These are phyloP conservation scores for Cydia splendana DNA, from an alignment of 1,140 invertebrate genomes.

Conservation along the genomic window DNA sequence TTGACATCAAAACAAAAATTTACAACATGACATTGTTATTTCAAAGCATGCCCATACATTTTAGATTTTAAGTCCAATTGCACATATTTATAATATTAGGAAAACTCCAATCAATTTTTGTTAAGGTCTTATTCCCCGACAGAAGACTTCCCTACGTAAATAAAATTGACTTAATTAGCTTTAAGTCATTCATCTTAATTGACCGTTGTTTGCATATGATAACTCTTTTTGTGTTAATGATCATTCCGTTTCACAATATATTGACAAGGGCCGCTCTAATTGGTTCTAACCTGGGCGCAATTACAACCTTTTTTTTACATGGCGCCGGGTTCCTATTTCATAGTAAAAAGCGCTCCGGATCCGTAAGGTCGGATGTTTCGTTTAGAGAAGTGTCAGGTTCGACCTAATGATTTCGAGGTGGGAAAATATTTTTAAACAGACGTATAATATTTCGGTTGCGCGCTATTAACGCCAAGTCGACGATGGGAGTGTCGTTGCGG, in stretches of 20 bases:
- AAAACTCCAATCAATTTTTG: too few relatives aligned
- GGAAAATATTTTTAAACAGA: constrained; percentile 57
- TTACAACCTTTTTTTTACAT: constrained; percentile 45
- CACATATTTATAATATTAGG: too few relatives aligned
- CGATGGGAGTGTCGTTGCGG: constrained; percentile 70
- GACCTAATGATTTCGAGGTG: background rate
- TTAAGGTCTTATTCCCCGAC: background rate
- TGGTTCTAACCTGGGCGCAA: constrained; percentile 43
- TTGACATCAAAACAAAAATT: too few relatives aligned
- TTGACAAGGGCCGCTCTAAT: constrained; percentile 40
- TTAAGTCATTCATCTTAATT: constrained; percentile 11
- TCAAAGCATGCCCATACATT: too few relatives aligned
- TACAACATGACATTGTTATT: too few relatives aligned
- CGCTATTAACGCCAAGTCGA: constrained; percentile 71
- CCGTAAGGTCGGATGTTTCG: background rate
- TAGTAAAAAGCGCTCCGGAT: constrained; percentile 47
- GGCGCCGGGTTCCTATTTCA: constrained; percentile 59
- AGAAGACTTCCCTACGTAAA: background rate
- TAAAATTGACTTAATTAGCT: background rate
- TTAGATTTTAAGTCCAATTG: too few relatives aligned
- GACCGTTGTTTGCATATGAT: constrained; percentile 21
- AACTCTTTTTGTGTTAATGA: constrained; percentile 32
- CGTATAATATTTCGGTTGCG: constrained; percentile 70
- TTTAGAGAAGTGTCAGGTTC: background rate
- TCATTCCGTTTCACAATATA: constrained; percentile 21